Conservation (phyloP, 2,797 vertebrate genomes). For the Poecilia wingei region DNA sequence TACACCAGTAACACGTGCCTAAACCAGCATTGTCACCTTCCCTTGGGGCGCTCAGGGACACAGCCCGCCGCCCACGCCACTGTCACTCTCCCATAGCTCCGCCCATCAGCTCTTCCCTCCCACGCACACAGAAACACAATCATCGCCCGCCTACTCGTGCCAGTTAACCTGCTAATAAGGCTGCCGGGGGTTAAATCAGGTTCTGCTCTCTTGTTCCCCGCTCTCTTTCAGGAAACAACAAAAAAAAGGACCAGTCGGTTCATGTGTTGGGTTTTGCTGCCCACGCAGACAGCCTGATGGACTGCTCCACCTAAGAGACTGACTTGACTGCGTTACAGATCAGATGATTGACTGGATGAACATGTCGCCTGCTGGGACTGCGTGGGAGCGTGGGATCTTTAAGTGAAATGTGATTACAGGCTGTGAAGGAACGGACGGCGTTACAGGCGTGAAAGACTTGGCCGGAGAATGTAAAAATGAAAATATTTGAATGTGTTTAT, state of each 20-base stretch:
- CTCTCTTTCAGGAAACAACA: slow-evolving; percentile 11
- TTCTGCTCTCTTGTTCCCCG: slow-evolving; percentile 27
- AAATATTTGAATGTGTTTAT: slow-evolving; percentile 12
- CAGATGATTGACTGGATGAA: slow-evolving; percentile 59
- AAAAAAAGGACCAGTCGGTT: slow-evolving; percentile 38
- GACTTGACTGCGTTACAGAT: slow-evolving; percentile 61
- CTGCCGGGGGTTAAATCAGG: slow-evolving; percentile 46
- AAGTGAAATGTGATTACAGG: slow-evolving; percentile 26
- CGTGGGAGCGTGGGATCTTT: slow-evolving; percentile 70
- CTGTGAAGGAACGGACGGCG: slow-evolving; percentile 4
- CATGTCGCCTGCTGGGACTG: slow-evolving; percentile 54
- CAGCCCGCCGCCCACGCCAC: slow-evolving; percentile 59
- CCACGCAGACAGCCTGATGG: slow-evolving; percentile 65
- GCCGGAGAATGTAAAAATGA: neutral
- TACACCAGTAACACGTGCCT: slow-evolving; percentile 31
- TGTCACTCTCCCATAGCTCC: slow-evolving; percentile 65
- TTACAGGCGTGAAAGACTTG: slow-evolving; percentile 3
- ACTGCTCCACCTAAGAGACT: slow-evolving; percentile 57
- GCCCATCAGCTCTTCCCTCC: slow-evolving; percentile 42
- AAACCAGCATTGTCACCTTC: slow-evolving; percentile 38
- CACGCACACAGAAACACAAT: slow-evolving; percentile 39
- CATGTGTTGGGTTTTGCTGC: slow-evolving; percentile 44
- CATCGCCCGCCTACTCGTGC: slow-evolving; percentile 63
- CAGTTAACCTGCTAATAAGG: slow-evolving; percentile 75
- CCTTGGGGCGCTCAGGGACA: slow-evolving; percentile 28